Conservation (phyloP, 2,888 invertebrate species). For the Cenopis cana region DNA sequence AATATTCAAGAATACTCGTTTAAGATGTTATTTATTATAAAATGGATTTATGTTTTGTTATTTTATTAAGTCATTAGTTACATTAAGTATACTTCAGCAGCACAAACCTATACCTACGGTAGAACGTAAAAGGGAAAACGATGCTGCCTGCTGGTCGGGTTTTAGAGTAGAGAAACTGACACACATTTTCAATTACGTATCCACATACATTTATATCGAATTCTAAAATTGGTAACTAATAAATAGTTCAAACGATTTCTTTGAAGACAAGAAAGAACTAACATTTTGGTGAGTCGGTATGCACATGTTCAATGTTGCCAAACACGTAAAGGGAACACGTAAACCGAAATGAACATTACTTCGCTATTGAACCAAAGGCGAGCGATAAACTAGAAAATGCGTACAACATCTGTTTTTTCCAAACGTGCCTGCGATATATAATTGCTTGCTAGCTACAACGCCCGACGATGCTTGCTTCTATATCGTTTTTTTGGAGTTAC, state of each 20-base stretch:
- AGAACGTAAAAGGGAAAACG: neutral
- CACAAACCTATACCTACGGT: neutral
- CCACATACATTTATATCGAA: neutral
- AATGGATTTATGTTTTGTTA: neutral
- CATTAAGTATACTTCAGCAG: neutral
- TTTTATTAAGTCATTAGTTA: neutral
- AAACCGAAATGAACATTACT: conserved; percentile 37
- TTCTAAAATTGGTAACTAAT: neutral
- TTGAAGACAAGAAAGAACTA: conserved; percentile 36
- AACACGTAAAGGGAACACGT: conserved; percentile 40
- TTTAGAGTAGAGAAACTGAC: neutral
- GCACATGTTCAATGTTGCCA: conserved; percentile 41
- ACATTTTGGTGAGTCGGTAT: conserved; percentile 17
- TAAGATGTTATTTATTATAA: neutral
- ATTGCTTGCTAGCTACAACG: conserved; percentile 13
- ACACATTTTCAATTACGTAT: too few species aligned
- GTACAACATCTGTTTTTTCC: conserved; percentile 50
- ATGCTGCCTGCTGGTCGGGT: neutral
- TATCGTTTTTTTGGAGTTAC: neutral
- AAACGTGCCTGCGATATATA: conserved; percentile 41
- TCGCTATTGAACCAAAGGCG: conserved; percentile 32
- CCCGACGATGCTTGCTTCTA: conserved; percentile 8
- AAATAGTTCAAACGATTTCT: conserved; percentile 26
- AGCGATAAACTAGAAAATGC: conserved; percentile 53
- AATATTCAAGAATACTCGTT: too few species aligned